Base-by-base conservation (phyloP, 1,140 invertebrate genomes). In the Heliconius himera region DNA sequence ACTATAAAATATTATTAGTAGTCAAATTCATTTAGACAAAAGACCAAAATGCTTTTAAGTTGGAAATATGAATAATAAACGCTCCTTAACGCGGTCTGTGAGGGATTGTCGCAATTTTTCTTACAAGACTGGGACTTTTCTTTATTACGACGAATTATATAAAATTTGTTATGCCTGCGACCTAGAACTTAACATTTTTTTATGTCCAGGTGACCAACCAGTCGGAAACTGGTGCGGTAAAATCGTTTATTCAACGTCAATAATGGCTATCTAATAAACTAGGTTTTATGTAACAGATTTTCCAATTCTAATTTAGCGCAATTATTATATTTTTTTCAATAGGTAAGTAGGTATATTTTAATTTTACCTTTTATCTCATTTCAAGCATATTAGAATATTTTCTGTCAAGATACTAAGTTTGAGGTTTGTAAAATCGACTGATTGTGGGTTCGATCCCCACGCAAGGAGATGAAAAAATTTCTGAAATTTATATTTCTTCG, bases 91-190 rank as follows among this genome's bases (percentile, higher is more conserved):
- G 46, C 16, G 73, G 29, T 33, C 73, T 18, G 41, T 49, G 46
- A 74, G 41, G 73, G 26, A 74, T 51, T 49, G 49, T 74, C n/a
- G 26, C 46, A 20, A 74, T 74, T 74, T 54, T 49, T 74, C 73
- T 29, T 51, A 29, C 46, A 74, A 74, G 60, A 66, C 60, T 20
- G 41, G 22, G 49, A 74, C 46, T 20, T 74, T 74, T 74, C 46
- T 51, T 74, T 74, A 74, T 74, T 74, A 74, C 46, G 41, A 74
- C 41, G 36, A 73, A 73, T 73, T 46, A 73, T 46, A 51, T 46
- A 73, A 26, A 49, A 38, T 49, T 22, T 73, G 72, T 66, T 66
- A 66, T 66, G 22, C 26, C 22, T 2, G 26, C 26, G 26, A 66
- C 11, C 4, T 26, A 66, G 3, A 29, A 26, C 13, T 66, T 66